A percentile compares a stretch with the other conserved stretches of the same genome.
Evolutionary conservation across 2,797 vertebrate genomes (phyloP).

Genomic region (Diceros bicornis): DNA sequence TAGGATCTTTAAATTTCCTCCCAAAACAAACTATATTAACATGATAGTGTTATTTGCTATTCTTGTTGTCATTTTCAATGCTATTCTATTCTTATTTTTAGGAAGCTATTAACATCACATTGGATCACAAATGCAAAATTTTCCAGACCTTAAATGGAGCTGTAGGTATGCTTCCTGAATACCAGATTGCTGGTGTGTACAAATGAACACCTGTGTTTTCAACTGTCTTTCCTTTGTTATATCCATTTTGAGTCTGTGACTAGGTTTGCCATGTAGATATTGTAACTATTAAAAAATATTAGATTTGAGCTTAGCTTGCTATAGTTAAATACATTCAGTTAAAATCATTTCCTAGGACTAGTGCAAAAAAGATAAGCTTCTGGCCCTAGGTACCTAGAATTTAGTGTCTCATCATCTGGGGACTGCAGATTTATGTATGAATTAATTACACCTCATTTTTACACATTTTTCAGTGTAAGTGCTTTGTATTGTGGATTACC

Average conservation of each 20-base stretch:
- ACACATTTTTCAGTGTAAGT: not conserved
- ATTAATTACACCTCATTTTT: not conserved
- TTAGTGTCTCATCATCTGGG: not conserved
- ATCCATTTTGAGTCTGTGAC: not conserved
- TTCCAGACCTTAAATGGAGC: slow-evolving; percentile 98
- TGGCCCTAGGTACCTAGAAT: not conserved
- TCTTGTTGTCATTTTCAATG: slow-evolving; percentile 46
- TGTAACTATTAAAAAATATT: not conserved
- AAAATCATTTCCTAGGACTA: not conserved
- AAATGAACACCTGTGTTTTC: not conserved
- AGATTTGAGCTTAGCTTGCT: not conserved
- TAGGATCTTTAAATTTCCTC: not conserved
- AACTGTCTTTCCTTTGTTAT: not conserved
- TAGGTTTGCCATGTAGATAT: not conserved
- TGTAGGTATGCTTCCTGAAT: slow-evolving; percentile 91
- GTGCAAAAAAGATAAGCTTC: not conserved
- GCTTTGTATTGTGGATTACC: not conserved
- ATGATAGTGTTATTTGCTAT: not conserved
- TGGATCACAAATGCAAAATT: slow-evolving; percentile 98
- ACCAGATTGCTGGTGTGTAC: not conserved
- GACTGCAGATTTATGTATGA: not conserved
- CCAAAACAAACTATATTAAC: not conserved
- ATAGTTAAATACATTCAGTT: not conserved
- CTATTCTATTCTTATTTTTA: slow-evolving; percentile 86
- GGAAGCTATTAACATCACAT: slow-evolving; percentile 95